Conservation (phyloP, 1,140 invertebrate species). For the Cecropterus lyciades region DNA sequence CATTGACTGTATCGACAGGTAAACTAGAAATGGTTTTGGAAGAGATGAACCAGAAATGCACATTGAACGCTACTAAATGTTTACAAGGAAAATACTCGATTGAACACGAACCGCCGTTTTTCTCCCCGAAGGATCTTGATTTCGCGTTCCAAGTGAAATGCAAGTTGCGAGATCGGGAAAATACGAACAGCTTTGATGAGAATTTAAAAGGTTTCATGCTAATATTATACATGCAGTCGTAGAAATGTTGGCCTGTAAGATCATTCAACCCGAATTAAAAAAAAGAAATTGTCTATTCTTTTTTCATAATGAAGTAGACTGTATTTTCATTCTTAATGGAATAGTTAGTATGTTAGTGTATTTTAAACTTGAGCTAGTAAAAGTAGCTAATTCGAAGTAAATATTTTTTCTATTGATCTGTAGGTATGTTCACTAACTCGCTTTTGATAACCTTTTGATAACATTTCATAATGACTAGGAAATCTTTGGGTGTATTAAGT, state of each 20-base stretch:
- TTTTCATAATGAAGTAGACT: not conserved
- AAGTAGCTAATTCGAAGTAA: too few species aligned
- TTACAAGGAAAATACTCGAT: conserved; percentile 37
- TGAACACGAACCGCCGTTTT: conserved; percentile 53
- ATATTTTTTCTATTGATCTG: too few species aligned
- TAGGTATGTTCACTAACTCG: too few species aligned
- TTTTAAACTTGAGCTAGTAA: too few species aligned
- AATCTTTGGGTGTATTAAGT: too few species aligned
- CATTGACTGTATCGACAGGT: not conserved
- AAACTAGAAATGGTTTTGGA: conserved; percentile 45
- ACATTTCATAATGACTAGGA: too few species aligned
- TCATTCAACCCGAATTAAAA: conserved; percentile 2
- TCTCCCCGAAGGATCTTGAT: conserved; percentile 58
- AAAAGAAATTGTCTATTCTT: not conserved
- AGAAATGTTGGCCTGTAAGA: conserved; percentile 58
- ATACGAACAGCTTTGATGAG: conserved; percentile 71
- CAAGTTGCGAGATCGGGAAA: conserved; percentile 47
- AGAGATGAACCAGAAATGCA: conserved; percentile 45
- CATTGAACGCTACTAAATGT: conserved; percentile 22
- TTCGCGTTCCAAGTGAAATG: conserved; percentile 50
- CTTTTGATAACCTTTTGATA: too few species aligned
- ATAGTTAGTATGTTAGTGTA: too few species aligned
- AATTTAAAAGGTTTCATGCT: conserved; percentile 77
- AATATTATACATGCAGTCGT: conserved; percentile 67
- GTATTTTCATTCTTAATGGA: too few species aligned